Percentiles rank a stretch among this genome's conserved stretches.
Conservation (phyloP, 2,888 invertebrate species). For the Stratiomys singularior region DNA sequence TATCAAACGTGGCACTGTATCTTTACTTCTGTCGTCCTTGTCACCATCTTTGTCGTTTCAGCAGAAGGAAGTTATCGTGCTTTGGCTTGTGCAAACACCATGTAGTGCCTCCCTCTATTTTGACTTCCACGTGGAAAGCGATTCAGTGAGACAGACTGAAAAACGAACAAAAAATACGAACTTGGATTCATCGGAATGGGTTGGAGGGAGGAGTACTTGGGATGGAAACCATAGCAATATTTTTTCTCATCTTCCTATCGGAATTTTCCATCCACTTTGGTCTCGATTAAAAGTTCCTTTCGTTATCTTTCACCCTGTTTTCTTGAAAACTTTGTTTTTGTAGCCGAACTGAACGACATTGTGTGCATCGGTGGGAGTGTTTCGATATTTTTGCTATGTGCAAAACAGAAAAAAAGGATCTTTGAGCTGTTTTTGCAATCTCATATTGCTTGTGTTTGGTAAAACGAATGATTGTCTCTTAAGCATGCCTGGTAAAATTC, state of each 20-base stretch:
- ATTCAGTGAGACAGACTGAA: background rate
- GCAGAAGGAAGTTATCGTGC: background rate
- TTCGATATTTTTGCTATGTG: background rate
- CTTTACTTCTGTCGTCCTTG: background rate
- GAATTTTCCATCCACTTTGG: constrained; percentile 12
- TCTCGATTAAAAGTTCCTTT: constrained; percentile 16
- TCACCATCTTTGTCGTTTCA: constrained; percentile 2
- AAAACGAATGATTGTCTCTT: background rate
- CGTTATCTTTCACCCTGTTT: background rate
- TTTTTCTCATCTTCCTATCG: background rate
- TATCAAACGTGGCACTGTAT: background rate
- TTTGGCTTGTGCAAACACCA: background rate
- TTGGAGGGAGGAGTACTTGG: background rate
- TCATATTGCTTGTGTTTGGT: background rate
- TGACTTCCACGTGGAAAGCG: background rate
- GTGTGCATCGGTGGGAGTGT: background rate
- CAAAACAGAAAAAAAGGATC: background rate
- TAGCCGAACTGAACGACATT: background rate
- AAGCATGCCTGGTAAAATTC: background rate
- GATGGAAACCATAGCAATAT: background rate
- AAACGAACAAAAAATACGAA: background rate
- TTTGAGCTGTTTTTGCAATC: background rate
- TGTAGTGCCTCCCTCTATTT: background rate
- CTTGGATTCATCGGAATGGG: background rate
- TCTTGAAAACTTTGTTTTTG: background rate